Conservation (phyloP, 2,888 invertebrate genomes). For the Sphaeridia pumilis region DNA sequence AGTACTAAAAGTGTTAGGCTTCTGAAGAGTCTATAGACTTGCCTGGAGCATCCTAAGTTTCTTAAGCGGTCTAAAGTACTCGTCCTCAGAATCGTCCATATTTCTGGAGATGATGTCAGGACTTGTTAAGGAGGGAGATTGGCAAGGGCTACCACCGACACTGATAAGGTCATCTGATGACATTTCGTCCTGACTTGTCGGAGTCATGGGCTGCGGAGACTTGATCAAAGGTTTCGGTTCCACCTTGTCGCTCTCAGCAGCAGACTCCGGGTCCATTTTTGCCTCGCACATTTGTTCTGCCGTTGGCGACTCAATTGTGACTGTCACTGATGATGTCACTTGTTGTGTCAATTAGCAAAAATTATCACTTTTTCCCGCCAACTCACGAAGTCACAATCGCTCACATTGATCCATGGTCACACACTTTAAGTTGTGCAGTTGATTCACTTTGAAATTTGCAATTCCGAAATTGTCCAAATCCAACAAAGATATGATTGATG, state of each 20-base stretch:
- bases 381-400: slow-evolving; percentile 8
- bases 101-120: slow-evolving; percentile 29
- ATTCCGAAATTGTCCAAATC: too few species aligned
- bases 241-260: slow-evolving; percentile 35
- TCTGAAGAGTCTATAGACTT: too few species aligned
- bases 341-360: not conserved
- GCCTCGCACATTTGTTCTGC: slow-evolving; percentile 36
- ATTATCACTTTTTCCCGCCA: not conserved
- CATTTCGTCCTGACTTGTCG: slow-evolving; percentile 33
- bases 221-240: slow-evolving; percentile 14
- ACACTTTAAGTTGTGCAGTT: too few species aligned
- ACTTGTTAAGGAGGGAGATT: slow-evolving; percentile 32
- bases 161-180: slow-evolving; percentile 36
- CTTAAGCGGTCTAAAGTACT: slow-evolving; percentile 69
- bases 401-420: too few species aligned
- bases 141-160: slow-evolving; percentile 36
- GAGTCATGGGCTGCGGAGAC: slow-evolving; percentile 25
- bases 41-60: slow-evolving; percentile 61
- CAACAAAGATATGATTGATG: too few species aligned
- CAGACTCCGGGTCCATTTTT: slow-evolving; percentile 37
- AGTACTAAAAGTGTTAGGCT: too few species aligned
- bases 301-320: not conserved
- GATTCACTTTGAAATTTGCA: too few species aligned
- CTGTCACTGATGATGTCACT: not conserved
- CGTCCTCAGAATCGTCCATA: slow-evolving; percentile 45